Evolutionary conservation across 2,113 vertebrate species (phyloP).

Genomic region (Spilogale gracilis): DNA sequence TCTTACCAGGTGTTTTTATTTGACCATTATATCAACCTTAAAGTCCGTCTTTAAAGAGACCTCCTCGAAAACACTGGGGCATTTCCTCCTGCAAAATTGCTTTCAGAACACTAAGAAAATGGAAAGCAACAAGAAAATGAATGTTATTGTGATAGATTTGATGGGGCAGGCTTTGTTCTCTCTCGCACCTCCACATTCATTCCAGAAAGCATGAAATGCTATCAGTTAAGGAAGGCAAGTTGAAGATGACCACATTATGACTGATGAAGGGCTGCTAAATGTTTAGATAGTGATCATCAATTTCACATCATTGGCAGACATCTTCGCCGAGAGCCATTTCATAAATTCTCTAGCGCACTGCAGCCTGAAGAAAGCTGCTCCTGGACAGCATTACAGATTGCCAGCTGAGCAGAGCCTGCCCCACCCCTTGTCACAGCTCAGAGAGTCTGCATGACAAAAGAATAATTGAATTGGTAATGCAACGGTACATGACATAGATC

Average conservation of each 20-base stretch:
- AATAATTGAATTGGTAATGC: constrained; percentile 73
- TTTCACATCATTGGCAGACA: constrained; percentile 39
- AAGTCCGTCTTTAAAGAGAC: not conserved
- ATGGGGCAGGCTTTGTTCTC: not conserved
- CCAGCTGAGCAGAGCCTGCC: not conserved
- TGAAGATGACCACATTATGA: constrained; percentile 41
- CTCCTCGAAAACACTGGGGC: not conserved
- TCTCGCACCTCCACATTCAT: not conserved
- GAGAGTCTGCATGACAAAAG: constrained; percentile 64
- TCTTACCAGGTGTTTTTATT: not conserved
- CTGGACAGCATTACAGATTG: not conserved
- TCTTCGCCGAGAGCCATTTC: constrained; percentile 17
- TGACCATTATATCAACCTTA: not conserved
- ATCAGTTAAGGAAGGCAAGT: constrained; percentile 29
- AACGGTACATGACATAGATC: constrained; percentile 65
- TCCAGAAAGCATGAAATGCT: constrained; percentile 12
- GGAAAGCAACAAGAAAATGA: not conserved
- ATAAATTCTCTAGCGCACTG: not conserved
- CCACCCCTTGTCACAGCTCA: constrained; percentile 46
- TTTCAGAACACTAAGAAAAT: constrained; percentile 29
- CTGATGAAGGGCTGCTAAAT: constrained; percentile 12
- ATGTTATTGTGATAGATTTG: not conserved
- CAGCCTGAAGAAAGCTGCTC: not conserved
- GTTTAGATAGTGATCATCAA: constrained; percentile 44
- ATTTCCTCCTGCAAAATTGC: not conserved